Base-by-base conservation (phyloP, 2,888 invertebrate species). In the Drosophila melanosoma region DNA sequence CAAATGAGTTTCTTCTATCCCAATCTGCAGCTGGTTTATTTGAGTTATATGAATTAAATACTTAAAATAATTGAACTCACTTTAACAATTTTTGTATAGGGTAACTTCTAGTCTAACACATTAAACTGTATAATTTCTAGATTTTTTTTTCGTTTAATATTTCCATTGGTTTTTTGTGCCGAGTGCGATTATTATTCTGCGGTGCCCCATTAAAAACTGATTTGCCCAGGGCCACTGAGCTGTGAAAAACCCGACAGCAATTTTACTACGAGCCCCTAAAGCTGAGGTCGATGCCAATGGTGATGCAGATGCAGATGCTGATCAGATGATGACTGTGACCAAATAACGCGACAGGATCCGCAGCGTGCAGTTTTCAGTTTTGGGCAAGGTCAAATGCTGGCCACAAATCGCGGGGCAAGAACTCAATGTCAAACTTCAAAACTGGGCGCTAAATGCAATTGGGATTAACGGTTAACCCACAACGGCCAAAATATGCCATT, bases 401-500 rank as follows among this genome's bases (percentile, higher is more conserved):
- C 84, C 87, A 86, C 87, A 85, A 68, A 51, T 32, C 71, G 69
- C 60, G 62, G 64, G 26, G 64, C 35, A 7, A 36, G 17, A 5
- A 15, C 33, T 68, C 82, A 79, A 70, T 72, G 81, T 23, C 66
- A 75, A 79, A 69, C 29, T 15, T 35, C 12, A 42, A 29, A 36
- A 35, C 48, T 79, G 69, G 72, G 68, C 79, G 76, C 70, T 62
- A 29, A 57, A 58, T 56, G 36, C 38, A 29, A 32, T 57, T 42
- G 57, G 15, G 57, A n/a, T 56, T 56, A 38, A 63, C 74, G 87
- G 89, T 89, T 87, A 87, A 87, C 87, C 87, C 88, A 87, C 79
- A 83, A 71, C 70, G 84, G 74, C 81, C 87, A 87, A 89, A 87
- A 87, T 87, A 87, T 85, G 73, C 69, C 84, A 84, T 87, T 87